Percentiles rank a stretch among this genome's conserved stretches.
Evolutionary conservation across 2,113 vertebrate genomes (phyloP).

Genomic region (Callionymus lyra): DNA sequence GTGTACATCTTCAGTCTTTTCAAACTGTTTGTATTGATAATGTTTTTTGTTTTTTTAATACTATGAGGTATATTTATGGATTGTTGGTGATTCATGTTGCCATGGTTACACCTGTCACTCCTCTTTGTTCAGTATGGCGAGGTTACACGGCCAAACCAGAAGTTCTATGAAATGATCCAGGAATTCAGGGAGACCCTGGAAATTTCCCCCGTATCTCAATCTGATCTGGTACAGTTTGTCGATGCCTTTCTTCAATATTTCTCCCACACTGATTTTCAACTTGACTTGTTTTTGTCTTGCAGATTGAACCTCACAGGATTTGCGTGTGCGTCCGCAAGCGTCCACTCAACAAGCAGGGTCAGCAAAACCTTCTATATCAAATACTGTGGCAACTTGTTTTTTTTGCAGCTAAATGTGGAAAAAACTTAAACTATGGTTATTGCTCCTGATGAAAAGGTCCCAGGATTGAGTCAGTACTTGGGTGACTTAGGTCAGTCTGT

Average conservation of each 20-base stretch:
- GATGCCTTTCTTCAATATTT: slow-evolving; percentile 3
- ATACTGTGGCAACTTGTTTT: too few relatives aligned
- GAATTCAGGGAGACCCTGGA: slow-evolving; percentile 80
- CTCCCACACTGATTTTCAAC: neutral
- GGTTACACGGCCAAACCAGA: slow-evolving; percentile 77
- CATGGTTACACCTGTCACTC: neutral
- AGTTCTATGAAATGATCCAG: slow-evolving; percentile 89
- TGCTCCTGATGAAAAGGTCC: too few relatives aligned
- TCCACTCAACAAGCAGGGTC: slow-evolving; percentile 88
- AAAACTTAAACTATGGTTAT: too few relatives aligned
- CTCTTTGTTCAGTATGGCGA: slow-evolving; percentile 71
- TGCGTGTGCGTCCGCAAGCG: slow-evolving; percentile 95
- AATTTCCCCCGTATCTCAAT: slow-evolving; percentile 66
- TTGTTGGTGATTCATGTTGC: neutral
- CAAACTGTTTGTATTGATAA: neutral
- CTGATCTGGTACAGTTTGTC: slow-evolving; percentile 70
- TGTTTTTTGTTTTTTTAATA: too few relatives aligned
- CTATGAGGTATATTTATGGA: too few relatives aligned
- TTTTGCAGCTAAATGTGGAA: too few relatives aligned
- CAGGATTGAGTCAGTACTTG: too few relatives aligned
- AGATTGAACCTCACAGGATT: slow-evolving; percentile 83
- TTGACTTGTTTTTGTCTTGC: slow-evolving; percentile 13
- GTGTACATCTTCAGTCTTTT: neutral
- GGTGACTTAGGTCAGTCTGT: too few relatives aligned
- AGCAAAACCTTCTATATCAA: neutral